These are phyloP conservation scores for Ivindomyrus marchei DNA, from an alignment of 2,113 vertebrate species.

Conservation along the genomic window DNA sequence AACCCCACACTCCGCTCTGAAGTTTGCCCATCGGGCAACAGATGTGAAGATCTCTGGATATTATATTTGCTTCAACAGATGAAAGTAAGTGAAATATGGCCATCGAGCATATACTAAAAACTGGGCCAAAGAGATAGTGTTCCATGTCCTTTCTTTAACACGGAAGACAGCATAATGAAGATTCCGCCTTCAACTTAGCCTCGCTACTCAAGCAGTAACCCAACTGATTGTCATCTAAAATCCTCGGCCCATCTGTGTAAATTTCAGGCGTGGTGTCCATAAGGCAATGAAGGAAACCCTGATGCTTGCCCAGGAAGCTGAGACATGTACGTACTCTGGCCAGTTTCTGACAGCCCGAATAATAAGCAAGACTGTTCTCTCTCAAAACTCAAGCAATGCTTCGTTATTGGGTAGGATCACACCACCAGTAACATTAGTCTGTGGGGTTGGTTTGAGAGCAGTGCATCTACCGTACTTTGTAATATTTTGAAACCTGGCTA, in stretches of 20 bases:
- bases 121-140: not conserved
- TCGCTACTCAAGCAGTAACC: not conserved
- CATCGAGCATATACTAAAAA: conserved; percentile 41
- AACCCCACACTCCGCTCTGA: conserved; percentile 64
- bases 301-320: not conserved
- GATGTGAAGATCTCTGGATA: conserved; percentile 50
- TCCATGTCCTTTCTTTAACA: not conserved
- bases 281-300: not conserved
- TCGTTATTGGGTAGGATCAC: not conserved
- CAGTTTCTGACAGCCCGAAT: not conserved
- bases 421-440: not conserved
- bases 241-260: not conserved
- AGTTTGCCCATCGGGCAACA: conserved; percentile 53
- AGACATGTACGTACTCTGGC: not conserved
- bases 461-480: not conserved
- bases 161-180: not conserved
- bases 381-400: not conserved
- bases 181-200: not conserved
- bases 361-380: not conserved
- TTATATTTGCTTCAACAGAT: conserved; percentile 56
- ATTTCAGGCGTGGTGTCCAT: not conserved
- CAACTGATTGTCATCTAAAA: not conserved
- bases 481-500: not conserved
- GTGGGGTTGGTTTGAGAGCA: not conserved
- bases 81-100: conserved; percentile 32